Base-by-base conservation (phyloP, 1,140 invertebrate genomes). In the Hormaphis cornu region DNA sequence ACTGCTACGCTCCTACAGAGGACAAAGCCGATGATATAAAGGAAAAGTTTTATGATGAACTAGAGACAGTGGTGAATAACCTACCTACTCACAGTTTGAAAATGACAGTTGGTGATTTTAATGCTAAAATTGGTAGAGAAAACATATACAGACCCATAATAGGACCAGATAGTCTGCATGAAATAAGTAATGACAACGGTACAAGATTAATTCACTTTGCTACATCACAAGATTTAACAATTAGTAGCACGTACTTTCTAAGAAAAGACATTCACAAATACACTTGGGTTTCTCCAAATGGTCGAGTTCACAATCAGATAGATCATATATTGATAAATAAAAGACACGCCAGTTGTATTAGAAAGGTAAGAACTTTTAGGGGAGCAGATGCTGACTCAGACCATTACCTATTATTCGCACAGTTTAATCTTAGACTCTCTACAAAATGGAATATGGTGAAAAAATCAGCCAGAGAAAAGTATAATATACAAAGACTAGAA, bases 241-340 rank as follows among this genome's bases (percentile, higher is more conserved):
- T 71, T 48, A 54, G 52, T 22, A 42, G 70, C 20, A 75, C 71
- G 44, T 35, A 50, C 12, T 75, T 72, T 26, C 63, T 37, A 7
- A 63, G 73, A 37, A 73, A 72, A 70, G 33, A 73, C 33, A 73
- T 74, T 20, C 70, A 75, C 53, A 73, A 73, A 48, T 56, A 35
- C 20, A 73, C 72, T 35, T 74, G 72, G 73, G 63, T 59, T 44
- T 72, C 74, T 12, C 71, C 71, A 12, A 48, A 70, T 71, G 72
- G 71, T 18, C 28, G 28, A 37, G 54, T 56, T 16, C 37, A 59
- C 28, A 73, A 74, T 70, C 69, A 73, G 44, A 73, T 72, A 59
- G 71, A 72, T 37, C 72, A 73, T 35, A 50, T 72, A 14, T 14
- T 69, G 24, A 72, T 71, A 14, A 59, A 63, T 44, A 70, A 33